phyloP scores from a whole-genome alignment of 2,888 invertebrate genomes.

The Helleia helle region DNA sequence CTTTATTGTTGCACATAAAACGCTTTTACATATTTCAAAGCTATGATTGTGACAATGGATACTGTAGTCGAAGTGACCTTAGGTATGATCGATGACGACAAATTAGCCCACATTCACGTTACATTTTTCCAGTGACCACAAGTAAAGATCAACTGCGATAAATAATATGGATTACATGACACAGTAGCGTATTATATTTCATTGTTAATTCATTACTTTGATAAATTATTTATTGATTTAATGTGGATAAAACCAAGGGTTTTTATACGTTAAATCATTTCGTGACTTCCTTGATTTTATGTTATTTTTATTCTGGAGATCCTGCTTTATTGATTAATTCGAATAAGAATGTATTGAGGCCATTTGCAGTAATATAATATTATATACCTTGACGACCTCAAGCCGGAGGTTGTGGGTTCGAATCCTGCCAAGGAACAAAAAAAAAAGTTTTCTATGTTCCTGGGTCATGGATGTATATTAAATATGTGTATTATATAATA shows the following conservation, averaged over 20 bases:
- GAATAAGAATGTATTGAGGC: too few species aligned
- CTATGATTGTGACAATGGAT: conserved; percentile 25
- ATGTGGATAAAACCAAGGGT: conserved; percentile 11
- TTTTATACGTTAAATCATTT: background rate
- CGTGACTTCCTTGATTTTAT: background rate
- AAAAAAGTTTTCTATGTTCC: too few species aligned
- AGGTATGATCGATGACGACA: conserved; percentile 58
- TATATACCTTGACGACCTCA: too few species aligned
- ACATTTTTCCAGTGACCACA: conserved; percentile 31
- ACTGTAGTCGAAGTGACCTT: conserved; percentile 37
- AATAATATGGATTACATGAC: conserved; percentile 40
- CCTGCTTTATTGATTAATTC: too few species aligned
- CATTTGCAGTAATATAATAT: too few species aligned
- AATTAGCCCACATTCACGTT: conserved; percentile 33
- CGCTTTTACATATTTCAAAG: too few species aligned
- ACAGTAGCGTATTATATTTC: conserved; percentile 8
- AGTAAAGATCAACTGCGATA: conserved; percentile 44
- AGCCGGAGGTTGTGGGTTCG: too few species aligned
- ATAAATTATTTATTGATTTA: conserved; percentile 1
- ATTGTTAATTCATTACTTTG: conserved; percentile 7
- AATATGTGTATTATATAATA: too few species aligned
- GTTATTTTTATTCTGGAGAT: too few species aligned
- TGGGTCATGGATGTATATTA: too few species aligned
- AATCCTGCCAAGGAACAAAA: too few species aligned
- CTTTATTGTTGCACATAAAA: too few species aligned